phyloP scores from a whole-genome alignment of 2,888 invertebrate genomes.

The Nebria brevicollis region DNA sequence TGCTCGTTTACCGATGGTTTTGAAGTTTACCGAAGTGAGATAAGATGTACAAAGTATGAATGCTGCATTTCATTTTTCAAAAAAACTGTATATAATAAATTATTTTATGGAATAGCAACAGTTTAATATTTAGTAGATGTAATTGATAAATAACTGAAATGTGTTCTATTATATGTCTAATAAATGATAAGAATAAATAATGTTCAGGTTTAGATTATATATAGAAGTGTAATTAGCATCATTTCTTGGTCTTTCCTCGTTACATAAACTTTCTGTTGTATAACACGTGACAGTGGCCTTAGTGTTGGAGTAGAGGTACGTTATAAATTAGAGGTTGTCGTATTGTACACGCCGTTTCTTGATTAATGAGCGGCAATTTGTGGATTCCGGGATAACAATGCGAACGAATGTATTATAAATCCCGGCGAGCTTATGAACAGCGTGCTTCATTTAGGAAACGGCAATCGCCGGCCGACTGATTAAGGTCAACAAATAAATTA shows the following conservation, averaged over 20 bases:
- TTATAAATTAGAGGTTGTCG: conserved; percentile 32
- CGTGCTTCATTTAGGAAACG: conserved; percentile 21
- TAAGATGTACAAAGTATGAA: background rate
- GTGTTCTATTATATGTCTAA: too few relatives aligned
- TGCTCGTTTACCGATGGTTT: background rate
- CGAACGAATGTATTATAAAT: conserved; percentile 42
- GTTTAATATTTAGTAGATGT: too few relatives aligned
- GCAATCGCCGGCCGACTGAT: conserved; percentile 20
- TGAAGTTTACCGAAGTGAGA: background rate
- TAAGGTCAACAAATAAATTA: conserved; percentile 41
- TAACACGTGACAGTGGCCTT: background rate
- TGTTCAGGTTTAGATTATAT: too few relatives aligned
- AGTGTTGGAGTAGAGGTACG: conserved; percentile 1
- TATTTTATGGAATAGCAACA: too few relatives aligned
- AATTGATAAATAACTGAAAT: too few relatives aligned
- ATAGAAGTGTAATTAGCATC: background rate
- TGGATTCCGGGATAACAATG: conserved; percentile 35
- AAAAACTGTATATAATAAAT: too few relatives aligned
- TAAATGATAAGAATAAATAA: too few relatives aligned
- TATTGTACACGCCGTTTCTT: conserved; percentile 23
- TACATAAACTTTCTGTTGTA: background rate
- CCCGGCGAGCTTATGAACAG: conserved; percentile 24
- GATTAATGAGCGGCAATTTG: conserved; percentile 38
- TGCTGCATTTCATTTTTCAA: background rate
- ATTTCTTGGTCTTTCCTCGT: conserved; percentile 1